Conservation (phyloP, 2,797 vertebrate species). For the Chiloscyllium punctatum region DNA sequence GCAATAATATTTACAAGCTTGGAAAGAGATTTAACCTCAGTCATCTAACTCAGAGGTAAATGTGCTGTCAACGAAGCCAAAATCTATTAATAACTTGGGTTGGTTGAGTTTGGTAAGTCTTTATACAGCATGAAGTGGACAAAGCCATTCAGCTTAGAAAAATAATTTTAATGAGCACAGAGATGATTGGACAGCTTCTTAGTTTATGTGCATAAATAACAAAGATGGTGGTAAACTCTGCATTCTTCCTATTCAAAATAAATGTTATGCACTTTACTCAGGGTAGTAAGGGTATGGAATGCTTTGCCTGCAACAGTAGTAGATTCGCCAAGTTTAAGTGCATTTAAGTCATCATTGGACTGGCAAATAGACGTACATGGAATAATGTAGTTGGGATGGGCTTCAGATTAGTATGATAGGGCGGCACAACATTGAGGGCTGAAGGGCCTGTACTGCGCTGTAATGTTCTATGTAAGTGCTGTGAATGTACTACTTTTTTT, state of each 20-base stretch:
- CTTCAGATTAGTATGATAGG: too few relatives aligned
- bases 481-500: neutral
- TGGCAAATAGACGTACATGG: too few relatives aligned
- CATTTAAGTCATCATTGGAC: too few relatives aligned
- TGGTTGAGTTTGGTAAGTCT: neutral
- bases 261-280: neutral
- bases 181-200: neutral
- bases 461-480: neutral
- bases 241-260: neutral
- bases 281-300: too few relatives aligned
- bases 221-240: neutral
- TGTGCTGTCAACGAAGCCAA: neutral
- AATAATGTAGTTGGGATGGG: too few relatives aligned
- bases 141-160: neutral
- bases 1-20: neutral
- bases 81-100: neutral
- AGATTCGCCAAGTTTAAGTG: too few relatives aligned
- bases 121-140: neutral
- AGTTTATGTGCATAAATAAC: neutral
- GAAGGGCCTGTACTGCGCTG: too few relatives aligned
- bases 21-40: neutral
- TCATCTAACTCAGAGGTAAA: neutral
- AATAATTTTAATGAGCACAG: neutral
- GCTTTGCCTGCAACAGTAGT: too few relatives aligned
- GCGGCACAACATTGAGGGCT: too few relatives aligned